Base-by-base conservation (phyloP, 2,113 vertebrate species). In the Heterochromis multidens region DNA sequence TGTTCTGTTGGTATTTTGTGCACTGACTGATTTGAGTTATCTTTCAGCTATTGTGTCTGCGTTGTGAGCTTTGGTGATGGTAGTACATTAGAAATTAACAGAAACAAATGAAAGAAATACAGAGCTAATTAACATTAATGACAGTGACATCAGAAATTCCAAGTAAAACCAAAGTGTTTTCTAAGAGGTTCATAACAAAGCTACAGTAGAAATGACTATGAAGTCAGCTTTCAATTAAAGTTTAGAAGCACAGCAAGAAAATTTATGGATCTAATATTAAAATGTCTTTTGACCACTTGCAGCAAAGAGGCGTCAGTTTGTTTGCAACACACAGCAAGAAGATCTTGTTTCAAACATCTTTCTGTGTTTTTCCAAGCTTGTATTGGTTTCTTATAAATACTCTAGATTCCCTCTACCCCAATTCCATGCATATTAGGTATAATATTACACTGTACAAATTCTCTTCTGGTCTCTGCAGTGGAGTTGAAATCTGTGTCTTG, bases 121-220 rank as follows among this genome's bases (percentile, higher is more conserved):
- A 33, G 27, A 52, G 29, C n/a, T 57, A 46, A 78, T 84, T 56
- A 57, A 57, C 57, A 21, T 57, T 63, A 77, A 80, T 63, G 27
- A 86, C 78, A 84, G 6, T 81, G 27, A 82, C 57, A 72, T 29
- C 33, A 77, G 31, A 82, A 62, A 79, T 83, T 84, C 72, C 79
- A 31, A 81, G 54, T 77, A 25, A 35, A 85, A 72, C 43, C 74
- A 62, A 59, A 70, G 23, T 63, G 37, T 12, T 62, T 79, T 79
- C 37, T 31, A 31, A 83, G 49, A 54, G 43, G 27, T 54, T 67
- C 43, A 7, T 57, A 37, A 63, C 16, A 61, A 52, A 82, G 10
- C 49, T 6, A 56, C 17, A 74, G 43, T 21, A 52, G 37, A 43
- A 74, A 79, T 33, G 9, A 37, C 5, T 14, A 25, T 63, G 21